phyloP scores from a whole-genome alignment of 1,140 invertebrate species.

The Gryon sp. region DNA sequence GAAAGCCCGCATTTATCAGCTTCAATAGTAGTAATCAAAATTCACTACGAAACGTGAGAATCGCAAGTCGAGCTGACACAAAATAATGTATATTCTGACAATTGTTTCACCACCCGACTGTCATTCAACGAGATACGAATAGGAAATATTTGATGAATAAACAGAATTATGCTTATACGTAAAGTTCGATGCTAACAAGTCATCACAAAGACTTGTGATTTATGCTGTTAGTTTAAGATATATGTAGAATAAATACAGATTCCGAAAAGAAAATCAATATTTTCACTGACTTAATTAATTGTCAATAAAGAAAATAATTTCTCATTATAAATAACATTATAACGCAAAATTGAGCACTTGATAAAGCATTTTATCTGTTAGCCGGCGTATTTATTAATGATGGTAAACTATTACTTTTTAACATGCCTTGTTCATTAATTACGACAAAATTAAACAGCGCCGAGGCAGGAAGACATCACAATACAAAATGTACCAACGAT shows the following conservation, averaged over 20 bases:
- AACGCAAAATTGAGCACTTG: too few relatives aligned
- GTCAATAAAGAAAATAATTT: too few relatives aligned
- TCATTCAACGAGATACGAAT: slow-evolving; percentile 9
- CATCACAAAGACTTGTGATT: slow-evolving; percentile 24
- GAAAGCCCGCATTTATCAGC: slow-evolving; percentile 21
- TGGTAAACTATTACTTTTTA: slow-evolving; percentile 10
- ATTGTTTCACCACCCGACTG: slow-evolving; percentile 8
- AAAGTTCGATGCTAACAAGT: slow-evolving; percentile 32
- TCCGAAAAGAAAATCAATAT: too few relatives aligned
- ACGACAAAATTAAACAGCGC: neutral
- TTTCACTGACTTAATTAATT: too few relatives aligned
- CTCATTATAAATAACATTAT: too few relatives aligned
- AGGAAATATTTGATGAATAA: slow-evolving; percentile 13
- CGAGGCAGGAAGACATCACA: too few relatives aligned
- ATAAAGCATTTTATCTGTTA: slow-evolving; percentile 4
- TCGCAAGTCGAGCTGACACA: neutral
- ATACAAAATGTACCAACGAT: too few relatives aligned
- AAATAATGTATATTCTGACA: slow-evolving; percentile 1
- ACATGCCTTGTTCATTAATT: slow-evolving; percentile 9
- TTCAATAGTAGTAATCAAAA: slow-evolving; percentile 29
- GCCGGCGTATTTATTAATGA: neutral
- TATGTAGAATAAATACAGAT: too few relatives aligned
- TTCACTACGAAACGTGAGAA: neutral
- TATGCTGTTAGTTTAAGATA: slow-evolving; percentile 23
- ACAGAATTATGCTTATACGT: slow-evolving; percentile 7